Conservation (phyloP, 2,113 vertebrate species). For the Channa argus region DNA sequence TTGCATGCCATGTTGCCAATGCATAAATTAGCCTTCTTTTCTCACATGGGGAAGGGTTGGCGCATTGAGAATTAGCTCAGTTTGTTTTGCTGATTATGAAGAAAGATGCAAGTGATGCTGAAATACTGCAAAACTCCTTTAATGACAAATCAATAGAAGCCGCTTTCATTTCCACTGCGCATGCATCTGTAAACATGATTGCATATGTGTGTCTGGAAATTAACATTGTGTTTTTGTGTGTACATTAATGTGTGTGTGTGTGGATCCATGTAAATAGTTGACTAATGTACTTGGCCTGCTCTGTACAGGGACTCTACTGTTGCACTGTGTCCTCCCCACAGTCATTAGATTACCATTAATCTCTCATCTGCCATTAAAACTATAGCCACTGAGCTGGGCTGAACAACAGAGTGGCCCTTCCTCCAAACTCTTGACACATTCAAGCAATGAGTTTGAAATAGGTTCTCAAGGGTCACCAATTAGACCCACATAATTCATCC, state of each 20-base stretch:
- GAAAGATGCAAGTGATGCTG: conserved; percentile 7
- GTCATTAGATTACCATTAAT: conserved; percentile 78
- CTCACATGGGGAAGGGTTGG: conserved; percentile 56
- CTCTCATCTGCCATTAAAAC: conserved; percentile 75
- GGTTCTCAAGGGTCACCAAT: conserved; percentile 76
- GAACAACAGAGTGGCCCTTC: conserved; percentile 61
- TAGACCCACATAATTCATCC: conserved; percentile 72
- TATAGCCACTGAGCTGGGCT: conserved; percentile 63
- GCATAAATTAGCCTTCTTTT: conserved; percentile 76
- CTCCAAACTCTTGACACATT: conserved; percentile 53
- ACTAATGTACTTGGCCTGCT: conserved; percentile 61
- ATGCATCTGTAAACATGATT: conserved; percentile 14
- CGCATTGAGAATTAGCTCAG: conserved; percentile 57
- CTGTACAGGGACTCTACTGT: conserved; percentile 64
- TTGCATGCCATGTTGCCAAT: conserved; percentile 40
- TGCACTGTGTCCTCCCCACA: conserved; percentile 63
- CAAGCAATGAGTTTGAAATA: conserved; percentile 72
- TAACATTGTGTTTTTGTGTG: conserved; percentile 17
- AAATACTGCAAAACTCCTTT: conserved; percentile 54
- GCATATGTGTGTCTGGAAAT: conserved; percentile 15
- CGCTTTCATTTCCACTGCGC: conserved; percentile 26
- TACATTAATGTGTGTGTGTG: conserved; percentile 32
- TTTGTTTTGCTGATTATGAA: conserved; percentile 61
- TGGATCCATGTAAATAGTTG: conserved; percentile 33
- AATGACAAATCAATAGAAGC: conserved; percentile 52